These are phyloP conservation scores for Trichonephila clavata DNA, from an alignment of 1,140 invertebrate genomes.

Conservation along the genomic window DNA sequence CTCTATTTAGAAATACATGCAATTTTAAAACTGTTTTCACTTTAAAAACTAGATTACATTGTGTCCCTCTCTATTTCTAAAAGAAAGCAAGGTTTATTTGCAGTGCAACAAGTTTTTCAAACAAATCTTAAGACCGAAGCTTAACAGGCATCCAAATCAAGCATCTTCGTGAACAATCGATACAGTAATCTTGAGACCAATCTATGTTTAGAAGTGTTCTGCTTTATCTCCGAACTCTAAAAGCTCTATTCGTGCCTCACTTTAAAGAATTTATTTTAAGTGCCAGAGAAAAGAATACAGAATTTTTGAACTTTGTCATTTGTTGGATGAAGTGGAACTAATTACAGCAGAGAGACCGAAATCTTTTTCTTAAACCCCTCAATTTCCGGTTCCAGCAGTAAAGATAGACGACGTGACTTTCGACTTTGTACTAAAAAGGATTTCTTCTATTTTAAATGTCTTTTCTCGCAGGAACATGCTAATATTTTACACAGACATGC, in stretches of 20 bases:
- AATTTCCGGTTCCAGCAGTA: background rate
- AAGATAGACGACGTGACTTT: background rate
- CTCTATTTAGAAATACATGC: no score
- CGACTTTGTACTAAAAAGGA: background rate
- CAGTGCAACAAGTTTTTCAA: no score
- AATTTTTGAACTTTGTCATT: slow-evolving; percentile 49
- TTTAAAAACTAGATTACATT: no score
- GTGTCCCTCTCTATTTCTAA: no score
- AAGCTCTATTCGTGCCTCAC: slow-evolving; percentile 28
- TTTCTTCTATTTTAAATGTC: background rate
- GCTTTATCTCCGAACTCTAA: background rate
- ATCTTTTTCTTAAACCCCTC: slow-evolving; percentile 27
- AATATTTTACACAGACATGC: background rate
- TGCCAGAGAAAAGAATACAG: background rate
- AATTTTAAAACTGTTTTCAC: no score
- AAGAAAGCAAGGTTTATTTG: no score
- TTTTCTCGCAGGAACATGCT: background rate
- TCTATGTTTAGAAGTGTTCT: background rate
- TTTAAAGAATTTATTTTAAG: slow-evolving; percentile 40
- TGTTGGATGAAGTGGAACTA: slow-evolving; percentile 46
- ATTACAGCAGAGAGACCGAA: slow-evolving; percentile 13
- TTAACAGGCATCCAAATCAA: background rate
- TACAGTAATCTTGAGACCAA: background rate
- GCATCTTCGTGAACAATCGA: background rate
- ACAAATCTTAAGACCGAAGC: background rate